Base-by-base conservation (phyloP, 2,888 invertebrate species). In the Tipula vernalis region DNA sequence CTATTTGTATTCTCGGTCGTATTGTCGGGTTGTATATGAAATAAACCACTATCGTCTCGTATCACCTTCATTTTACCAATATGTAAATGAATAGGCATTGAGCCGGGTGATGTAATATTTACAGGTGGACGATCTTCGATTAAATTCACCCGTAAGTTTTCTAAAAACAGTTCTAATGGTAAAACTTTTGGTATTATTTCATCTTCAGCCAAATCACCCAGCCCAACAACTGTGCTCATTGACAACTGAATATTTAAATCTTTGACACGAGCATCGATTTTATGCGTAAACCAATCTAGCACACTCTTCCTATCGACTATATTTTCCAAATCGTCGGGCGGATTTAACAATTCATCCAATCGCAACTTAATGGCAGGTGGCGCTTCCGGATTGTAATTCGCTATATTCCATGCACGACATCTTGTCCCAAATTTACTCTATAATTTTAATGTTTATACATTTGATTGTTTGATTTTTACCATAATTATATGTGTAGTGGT, bases 161-260 rank as follows among this genome's bases (percentile, higher is more conserved):
- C 95, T 90, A 97, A 91, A 42, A 10, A 85, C 15, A 97, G 96
- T 93, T 96, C 94, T 89, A 97, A 92, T 4, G 98, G 97, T 91
- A 98, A 94, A 0, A 97, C 96, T 87, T 95, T 94, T 1, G 94
- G 94, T 36, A 96, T 93, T 51, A 96, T 94, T 92, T 98, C 98
- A 91, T 98, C 98, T 90, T 98, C 98, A 0, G 96, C 93, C 88
- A 98, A 94, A 91, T 97, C 98, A 0, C 95, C 94, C 13, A 98
- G 91, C 12, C 96, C 97, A 47, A 95, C 94, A 0, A 97, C 93
- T 0, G 96, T 96, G 90, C 96, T 96, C 95, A 96, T 96, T 86
- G 95, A 95, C 86, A 97, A 92, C 13, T 94, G 93, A 88, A 97
- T 91, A 87, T 92, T 92, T 86, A 96, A 91, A 89, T 96, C 95